Percentiles rank a stretch among this genome's conserved stretches.
Evolutionary conservation across 2,113 vertebrate species (phyloP).

Genomic region (Melospiza melodia): DNA sequence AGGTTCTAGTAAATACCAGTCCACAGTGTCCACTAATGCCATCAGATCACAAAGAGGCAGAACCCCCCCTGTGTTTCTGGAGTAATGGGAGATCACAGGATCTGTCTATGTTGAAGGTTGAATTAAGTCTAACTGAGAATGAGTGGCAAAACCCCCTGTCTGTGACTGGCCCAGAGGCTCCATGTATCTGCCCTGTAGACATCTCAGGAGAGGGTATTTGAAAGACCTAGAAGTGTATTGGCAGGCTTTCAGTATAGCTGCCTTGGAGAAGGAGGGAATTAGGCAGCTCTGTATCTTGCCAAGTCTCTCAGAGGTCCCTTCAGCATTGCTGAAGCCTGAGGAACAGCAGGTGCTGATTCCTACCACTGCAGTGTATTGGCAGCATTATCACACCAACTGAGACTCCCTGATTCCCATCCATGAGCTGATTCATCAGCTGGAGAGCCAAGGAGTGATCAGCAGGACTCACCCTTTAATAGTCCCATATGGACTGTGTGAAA

Average conservation of each 20-base stretch:
- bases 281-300: neutral
- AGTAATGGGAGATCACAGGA: neutral
- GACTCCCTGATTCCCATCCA: neutral
- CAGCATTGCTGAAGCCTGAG: neutral
- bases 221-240: neutral
- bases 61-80: neutral
- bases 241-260: neutral
- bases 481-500: neutral
- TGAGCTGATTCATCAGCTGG: neutral
- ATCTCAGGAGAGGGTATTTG: neutral
- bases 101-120: neutral
- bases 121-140: neutral
- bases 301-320: neutral
- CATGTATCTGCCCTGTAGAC: rapidly evolving
- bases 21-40: neutral
- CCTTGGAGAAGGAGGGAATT: neutral
- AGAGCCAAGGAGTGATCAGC: neutral
- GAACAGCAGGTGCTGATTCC: neutral
- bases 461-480: neutral
- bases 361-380: neutral
- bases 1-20: neutral
- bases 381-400: neutral
- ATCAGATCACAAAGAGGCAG: neutral
- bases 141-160: neutral
- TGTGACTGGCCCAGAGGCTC: neutral